Evolutionary conservation across 1,140 invertebrate species (phyloP).

Genomic region (Drosophila melanica): DNA sequence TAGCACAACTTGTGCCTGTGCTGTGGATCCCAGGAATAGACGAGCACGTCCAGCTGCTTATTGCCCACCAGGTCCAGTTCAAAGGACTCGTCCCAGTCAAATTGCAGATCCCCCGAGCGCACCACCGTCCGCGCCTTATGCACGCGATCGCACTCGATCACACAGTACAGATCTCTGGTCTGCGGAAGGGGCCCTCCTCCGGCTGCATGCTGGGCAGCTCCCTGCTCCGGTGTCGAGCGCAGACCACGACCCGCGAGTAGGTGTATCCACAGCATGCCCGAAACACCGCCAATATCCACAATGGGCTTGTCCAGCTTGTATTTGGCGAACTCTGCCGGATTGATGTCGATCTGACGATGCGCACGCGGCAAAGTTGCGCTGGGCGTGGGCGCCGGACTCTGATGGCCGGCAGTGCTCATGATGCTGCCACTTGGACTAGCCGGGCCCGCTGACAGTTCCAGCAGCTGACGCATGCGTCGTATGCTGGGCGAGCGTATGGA

Average conservation of each 20-base stretch:
- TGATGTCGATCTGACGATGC: slow-evolving; percentile 92
- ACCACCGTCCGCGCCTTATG: slow-evolving; percentile 99
- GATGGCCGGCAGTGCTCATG: slow-evolving; percentile 85
- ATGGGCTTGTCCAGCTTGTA: slow-evolving; percentile 94
- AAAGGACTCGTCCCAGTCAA: slow-evolving; percentile 99
- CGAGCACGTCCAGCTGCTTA: slow-evolving; percentile 96
- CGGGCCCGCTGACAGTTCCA: slow-evolving; percentile 88
- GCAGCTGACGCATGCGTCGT: slow-evolving; percentile 90
- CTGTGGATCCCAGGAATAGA: slow-evolving; percentile 99
- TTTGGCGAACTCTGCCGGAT: slow-evolving; percentile 96
- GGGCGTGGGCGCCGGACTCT: slow-evolving; percentile 89
- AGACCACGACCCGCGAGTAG: slow-evolving; percentile 94
- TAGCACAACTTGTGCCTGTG: slow-evolving; percentile 97
- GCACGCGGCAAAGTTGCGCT: slow-evolving; percentile 90
- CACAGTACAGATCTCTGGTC: slow-evolving; percentile 94
- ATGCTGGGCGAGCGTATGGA: slow-evolving; percentile 88
- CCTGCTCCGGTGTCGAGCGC: slow-evolving; percentile 89
- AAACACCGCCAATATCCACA: slow-evolving; percentile 88
- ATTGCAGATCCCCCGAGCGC: slow-evolving; percentile 97
- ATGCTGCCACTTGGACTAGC: slow-evolving; percentile 85
- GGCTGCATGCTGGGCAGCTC: slow-evolving; percentile 49
- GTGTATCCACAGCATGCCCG: slow-evolving; percentile 96
- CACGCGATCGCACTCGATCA: slow-evolving; percentile 97
- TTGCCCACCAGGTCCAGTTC: slow-evolving; percentile 98
- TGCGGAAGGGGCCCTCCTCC: slow-evolving; percentile 84